These are phyloP conservation scores for Dryococelus australis DNA, from an alignment of 2,888 invertebrate species.

Conservation along the genomic window DNA sequence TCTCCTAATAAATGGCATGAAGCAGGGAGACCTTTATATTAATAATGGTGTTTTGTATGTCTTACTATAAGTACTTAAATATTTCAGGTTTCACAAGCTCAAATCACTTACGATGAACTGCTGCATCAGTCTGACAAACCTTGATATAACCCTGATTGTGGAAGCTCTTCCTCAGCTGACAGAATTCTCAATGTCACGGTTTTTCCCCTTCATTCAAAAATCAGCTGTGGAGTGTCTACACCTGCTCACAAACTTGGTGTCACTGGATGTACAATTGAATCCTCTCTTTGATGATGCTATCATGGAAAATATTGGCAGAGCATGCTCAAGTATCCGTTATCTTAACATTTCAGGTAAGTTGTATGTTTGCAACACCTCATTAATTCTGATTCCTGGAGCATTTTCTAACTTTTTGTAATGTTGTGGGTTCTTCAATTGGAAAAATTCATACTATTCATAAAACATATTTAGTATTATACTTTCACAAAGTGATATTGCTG, in stretches of 20 bases:
- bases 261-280: conserved; percentile 60
- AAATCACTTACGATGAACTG: conserved; percentile 50
- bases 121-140: conserved; percentile 50
- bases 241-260: conserved; percentile 59
- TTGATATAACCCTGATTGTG: conserved; percentile 51
- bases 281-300: conserved; percentile 63
- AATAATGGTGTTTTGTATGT: too few species aligned
- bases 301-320: conserved; percentile 61
- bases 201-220: conserved; percentile 56
- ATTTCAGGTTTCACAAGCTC: conserved; percentile 42
- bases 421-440: too few species aligned
- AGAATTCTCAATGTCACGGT: conserved; percentile 49
- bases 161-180: conserved; percentile 49
- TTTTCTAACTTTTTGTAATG: too few species aligned
- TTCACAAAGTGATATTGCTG: too few species aligned
- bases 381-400: too few species aligned
- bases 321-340: conserved; percentile 58
- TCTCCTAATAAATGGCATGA: too few species aligned
- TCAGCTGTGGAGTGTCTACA: conserved; percentile 56
- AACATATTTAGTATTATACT: too few species aligned
- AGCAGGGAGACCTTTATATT: too few species aligned
- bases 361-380: not conserved
- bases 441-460: too few species aligned
- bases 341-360: conserved; percentile 53
- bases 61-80: too few species aligned